Percentiles rank a stretch among this genome's conserved stretches.
These are phyloP conservation scores for Hyphantria cunea DNA, from an alignment of 1,140 invertebrate species.

Conservation along the genomic window DNA sequence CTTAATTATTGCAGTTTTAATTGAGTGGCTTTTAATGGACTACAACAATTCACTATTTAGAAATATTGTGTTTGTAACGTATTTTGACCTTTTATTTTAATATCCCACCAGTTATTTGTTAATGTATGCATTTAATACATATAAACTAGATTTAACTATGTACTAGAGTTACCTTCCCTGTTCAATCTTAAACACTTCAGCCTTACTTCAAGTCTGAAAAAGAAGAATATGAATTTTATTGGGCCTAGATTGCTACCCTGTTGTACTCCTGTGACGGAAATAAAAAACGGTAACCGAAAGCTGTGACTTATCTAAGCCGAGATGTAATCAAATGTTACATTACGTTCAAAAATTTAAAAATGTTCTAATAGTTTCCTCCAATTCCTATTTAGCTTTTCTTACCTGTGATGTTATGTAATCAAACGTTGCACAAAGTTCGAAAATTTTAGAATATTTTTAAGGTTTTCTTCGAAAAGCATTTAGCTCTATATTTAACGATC, in stretches of 20 bases:
- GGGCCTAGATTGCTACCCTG: slow-evolving; percentile 3
- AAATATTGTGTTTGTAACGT: neutral
- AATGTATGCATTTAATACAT: slow-evolving; percentile 23
- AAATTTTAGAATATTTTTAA: too few relatives aligned
- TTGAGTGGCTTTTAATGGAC: neutral
- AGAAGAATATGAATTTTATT: neutral
- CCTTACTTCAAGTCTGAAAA: slow-evolving; percentile 32
- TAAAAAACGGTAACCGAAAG: too few relatives aligned
- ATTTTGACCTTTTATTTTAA: neutral
- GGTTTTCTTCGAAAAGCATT: too few relatives aligned
- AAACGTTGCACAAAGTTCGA: too few relatives aligned
- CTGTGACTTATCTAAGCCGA: too few relatives aligned
- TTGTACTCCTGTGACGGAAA: neutral
- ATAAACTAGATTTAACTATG: slow-evolving; percentile 15
- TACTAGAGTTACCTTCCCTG: neutral
- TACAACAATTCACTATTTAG: neutral
- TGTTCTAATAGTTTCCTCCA: too few relatives aligned
- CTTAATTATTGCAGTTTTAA: neutral
- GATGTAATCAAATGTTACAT: too few relatives aligned
- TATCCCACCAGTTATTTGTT: neutral
- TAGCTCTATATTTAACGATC: too few relatives aligned
- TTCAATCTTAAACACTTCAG: slow-evolving; percentile 29
- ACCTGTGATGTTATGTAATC: too few relatives aligned
- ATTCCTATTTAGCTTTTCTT: too few relatives aligned
- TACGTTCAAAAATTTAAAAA: too few relatives aligned